phyloP scores from a whole-genome alignment of 2,113 vertebrate species.

The Morphnarchus princeps region DNA sequence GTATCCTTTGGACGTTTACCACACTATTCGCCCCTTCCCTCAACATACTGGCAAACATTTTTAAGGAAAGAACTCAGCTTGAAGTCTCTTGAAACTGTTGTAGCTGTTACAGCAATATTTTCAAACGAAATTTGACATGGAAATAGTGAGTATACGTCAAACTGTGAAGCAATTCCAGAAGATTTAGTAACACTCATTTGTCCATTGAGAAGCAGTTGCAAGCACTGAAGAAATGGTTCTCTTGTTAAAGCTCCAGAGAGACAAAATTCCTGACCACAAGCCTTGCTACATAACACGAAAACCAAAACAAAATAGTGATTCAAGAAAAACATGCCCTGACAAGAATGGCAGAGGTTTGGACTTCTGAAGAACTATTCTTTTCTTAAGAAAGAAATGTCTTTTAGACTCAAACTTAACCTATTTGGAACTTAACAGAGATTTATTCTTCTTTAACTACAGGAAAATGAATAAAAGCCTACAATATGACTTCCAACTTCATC shows the following conservation, averaged over 20 bases:
- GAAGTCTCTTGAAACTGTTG: neutral
- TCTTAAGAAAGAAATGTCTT: neutral
- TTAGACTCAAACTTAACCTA: neutral
- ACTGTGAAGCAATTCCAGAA: slow-evolving; percentile 22
- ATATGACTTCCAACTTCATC: neutral
- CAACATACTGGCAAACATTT: neutral
- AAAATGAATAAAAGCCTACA: neutral
- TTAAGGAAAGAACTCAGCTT: neutral
- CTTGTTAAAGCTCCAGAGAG: neutral
- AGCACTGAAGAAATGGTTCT: neutral
- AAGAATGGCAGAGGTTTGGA: neutral
- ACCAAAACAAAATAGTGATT: slow-evolving; percentile 11
- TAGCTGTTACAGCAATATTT: neutral
- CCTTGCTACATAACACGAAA: neutral
- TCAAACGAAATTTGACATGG: neutral
- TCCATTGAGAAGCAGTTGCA: slow-evolving; percentile 28
- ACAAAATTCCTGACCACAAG: slow-evolving; percentile 40
- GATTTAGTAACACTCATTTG: neutral
- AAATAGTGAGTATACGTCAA: slow-evolving; percentile 4
- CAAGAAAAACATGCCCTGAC: slow-evolving; percentile 19
- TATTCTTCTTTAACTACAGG: neutral
- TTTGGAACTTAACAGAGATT: neutral
- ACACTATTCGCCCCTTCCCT: neutral
- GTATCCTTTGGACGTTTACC: neutral
- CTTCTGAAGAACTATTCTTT: neutral